Conservation (phyloP, 2,113 vertebrate species). For the Entosphenus tridentatus region DNA sequence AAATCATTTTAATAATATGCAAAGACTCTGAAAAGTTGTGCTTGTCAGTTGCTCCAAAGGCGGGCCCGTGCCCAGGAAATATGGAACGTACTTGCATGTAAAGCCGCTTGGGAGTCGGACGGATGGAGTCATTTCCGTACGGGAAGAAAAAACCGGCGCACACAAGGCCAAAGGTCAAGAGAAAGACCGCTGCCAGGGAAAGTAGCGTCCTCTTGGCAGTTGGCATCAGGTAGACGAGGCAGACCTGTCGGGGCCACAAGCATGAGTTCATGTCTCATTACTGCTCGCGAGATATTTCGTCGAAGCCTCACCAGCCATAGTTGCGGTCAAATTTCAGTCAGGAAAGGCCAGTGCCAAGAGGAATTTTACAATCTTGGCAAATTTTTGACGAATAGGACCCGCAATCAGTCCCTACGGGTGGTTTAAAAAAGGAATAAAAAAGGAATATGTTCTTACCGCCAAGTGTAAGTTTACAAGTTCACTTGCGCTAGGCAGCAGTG, state of each 20-base stretch:
- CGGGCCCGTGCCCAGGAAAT: neutral
- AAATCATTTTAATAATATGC: no score
- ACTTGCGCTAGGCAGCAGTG: no score
- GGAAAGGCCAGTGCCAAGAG: neutral
- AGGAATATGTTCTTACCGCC: no score
- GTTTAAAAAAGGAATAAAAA: no score
- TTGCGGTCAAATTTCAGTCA: neutral
- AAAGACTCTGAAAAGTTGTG: no score
- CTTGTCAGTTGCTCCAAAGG: no score
- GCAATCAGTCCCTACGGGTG: no score
- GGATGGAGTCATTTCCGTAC: conserved; percentile 34
- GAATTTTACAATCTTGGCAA: neutral
- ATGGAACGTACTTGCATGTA: conserved; percentile 52
- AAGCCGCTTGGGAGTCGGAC: conserved; percentile 62
- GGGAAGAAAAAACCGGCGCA: conserved; percentile 65
- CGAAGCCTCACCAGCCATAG: no score
- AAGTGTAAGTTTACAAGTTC: no score
- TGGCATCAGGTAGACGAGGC: conserved; percentile 58
- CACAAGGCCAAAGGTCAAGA: conserved; percentile 40
- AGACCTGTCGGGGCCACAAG: conserved; percentile 33
- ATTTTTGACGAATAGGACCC: neutral
- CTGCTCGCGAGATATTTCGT: no score
- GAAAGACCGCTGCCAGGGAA: conserved; percentile 31
- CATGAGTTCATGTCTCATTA: no score
- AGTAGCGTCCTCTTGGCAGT: conserved; percentile 51